Evolutionary conservation across 1,140 invertebrate species (phyloP), one percentile per base, ranked within the genome.

Genomic region (Zaprionus gabonicus): DNA sequence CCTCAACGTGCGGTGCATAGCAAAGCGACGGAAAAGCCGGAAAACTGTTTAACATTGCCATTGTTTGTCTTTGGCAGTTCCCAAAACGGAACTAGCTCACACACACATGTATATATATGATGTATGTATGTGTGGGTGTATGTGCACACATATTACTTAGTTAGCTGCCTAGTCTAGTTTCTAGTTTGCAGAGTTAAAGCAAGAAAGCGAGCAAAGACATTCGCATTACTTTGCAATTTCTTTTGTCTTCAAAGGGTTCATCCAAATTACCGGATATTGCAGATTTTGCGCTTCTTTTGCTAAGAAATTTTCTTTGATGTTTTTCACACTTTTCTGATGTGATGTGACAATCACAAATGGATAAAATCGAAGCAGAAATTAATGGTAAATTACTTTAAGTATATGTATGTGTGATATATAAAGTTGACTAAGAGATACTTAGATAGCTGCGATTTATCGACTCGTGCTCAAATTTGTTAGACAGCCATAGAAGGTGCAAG

Each of bases 211-310:
- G 41, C 41, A 77, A 36, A 53, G 63, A 73, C 68, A 49, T 71
- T 20, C 20, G 46, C 65, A 73, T 84, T 78, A 84, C 67, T 63
- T 74, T 79, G 82, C 75, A 72, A 77, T 76, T 79, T 85, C 78
- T 76, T 85, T 85, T 76, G 71, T 81, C 66, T 81, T 70, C 34
- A 53, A 25, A 64, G 51, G 38, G 23, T 58, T 72, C 60, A 72
- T 34, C 56, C 66, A 76, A 81, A 79, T 76, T 68, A 62, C 62
- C 76, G 82, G 76, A 85, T 81, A 81, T 85, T 81, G 82, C 82
- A 81, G 68, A 85, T 85, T 71, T 76, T 41, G 69, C 62, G 63
- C 51, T 81, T 76, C 55, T 75, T 68, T 75, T 38, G 67, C 34
- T 31, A 7, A 0, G 20, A 31, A 71, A 53, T 53, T 65, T 71